These are phyloP conservation scores for Drosophila infuscata DNA, from an alignment of 2,888 invertebrate genomes.

Conservation along the genomic window DNA sequence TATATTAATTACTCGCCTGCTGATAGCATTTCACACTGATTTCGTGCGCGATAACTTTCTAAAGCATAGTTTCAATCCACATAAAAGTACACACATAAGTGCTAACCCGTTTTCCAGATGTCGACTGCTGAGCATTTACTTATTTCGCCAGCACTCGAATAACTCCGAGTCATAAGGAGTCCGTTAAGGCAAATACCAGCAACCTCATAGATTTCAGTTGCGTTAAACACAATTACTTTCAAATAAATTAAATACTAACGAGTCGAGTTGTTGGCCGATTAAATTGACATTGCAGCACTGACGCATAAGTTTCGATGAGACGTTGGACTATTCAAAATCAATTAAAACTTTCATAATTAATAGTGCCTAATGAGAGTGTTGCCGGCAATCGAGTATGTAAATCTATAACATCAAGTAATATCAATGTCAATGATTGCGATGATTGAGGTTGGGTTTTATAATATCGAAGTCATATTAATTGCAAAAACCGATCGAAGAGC, in stretches of 20 bases:
- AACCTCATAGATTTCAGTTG: constrained; percentile 43
- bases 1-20: background rate
- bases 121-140: constrained; percentile 8
- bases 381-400: constrained; percentile 52
- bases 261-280: constrained; percentile 23
- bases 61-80: constrained; percentile 27
- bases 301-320: constrained; percentile 16
- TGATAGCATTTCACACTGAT: constrained; percentile 11
- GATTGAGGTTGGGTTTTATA: background rate
- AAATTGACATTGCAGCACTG: constrained; percentile 29
- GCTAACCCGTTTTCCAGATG: constrained; percentile 46
- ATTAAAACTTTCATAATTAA: constrained; percentile 68
- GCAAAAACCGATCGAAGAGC: constrained; percentile 27
- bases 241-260: constrained; percentile 57
- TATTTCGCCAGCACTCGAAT: constrained; percentile 40
- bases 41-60: constrained; percentile 28
- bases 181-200: constrained; percentile 35
- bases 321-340: constrained; percentile 38
- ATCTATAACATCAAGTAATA: constrained; percentile 38
- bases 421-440: constrained; percentile 24
- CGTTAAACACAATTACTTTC: constrained; percentile 52
- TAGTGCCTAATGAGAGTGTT: constrained; percentile 46
- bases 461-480: constrained; percentile 37
- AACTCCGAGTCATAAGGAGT: constrained; percentile 40
- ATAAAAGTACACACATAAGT: constrained; percentile 14